Percentiles rank a stretch among this genome's conserved stretches.
Conservation (phyloP, 2,113 vertebrate genomes). For the Rhadina sibilatrix region DNA sequence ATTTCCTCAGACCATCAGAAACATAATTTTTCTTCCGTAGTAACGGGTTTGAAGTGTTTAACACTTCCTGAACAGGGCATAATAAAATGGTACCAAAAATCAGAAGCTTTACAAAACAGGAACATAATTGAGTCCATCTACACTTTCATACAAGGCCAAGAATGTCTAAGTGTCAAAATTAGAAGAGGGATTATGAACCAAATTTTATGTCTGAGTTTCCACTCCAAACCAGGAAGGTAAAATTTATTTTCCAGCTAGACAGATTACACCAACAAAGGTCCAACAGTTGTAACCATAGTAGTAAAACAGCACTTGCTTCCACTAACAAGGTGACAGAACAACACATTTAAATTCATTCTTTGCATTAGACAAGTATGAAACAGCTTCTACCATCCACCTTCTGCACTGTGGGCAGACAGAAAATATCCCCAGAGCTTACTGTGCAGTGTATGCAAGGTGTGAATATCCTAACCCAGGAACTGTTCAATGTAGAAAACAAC, state of each 20-base stretch:
- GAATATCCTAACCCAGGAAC: neutral
- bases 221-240: neutral
- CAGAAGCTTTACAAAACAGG: neutral
- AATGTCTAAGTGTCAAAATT: neutral
- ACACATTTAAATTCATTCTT: neutral
- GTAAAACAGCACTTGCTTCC: neutral
- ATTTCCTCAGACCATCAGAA: neutral
- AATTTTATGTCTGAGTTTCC: neutral
- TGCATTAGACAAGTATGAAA: neutral
- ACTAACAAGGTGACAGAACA: neutral
- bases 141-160: neutral
- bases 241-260: neutral
- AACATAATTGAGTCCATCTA: neutral
- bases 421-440: neutral
- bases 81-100: neutral
- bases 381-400: neutral
- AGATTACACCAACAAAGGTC: neutral
- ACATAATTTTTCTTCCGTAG: neutral
- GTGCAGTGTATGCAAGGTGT: neutral
- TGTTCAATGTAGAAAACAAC: neutral
- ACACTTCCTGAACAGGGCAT: neutral
- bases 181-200: neutral
- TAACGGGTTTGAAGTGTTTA: neutral
- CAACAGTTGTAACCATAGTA: neutral
- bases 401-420: neutral